Conservation (phyloP, 2,113 vertebrate species). For the Orthonyx spaldingii region DNA sequence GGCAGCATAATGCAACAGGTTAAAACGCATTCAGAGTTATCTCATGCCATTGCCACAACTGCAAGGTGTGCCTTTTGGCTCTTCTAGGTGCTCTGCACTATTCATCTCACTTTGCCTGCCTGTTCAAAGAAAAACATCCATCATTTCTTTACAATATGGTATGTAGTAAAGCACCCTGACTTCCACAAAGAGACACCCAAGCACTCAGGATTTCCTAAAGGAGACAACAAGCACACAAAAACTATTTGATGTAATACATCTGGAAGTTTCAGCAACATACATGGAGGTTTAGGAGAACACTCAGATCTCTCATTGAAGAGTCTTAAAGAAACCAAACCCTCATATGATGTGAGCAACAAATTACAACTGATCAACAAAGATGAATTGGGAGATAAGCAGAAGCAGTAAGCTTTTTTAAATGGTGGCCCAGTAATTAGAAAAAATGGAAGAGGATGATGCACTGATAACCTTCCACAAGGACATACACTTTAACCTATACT, state of each 20-base stretch:
- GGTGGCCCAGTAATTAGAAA: background rate
- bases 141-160: background rate
- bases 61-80: constrained; percentile 36
- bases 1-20: constrained; percentile 17
- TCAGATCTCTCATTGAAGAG: background rate
- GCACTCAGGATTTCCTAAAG: background rate
- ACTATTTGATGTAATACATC: background rate
- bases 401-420: background rate
- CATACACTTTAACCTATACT: background rate
- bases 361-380: background rate
- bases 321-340: background rate
- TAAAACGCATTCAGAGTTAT: constrained; percentile 24
- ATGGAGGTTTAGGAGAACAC: background rate
- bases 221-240: background rate
- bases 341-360: rapidly evolving
- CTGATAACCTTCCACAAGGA: background rate
- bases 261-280: background rate
- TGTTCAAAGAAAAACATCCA: background rate
- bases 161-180: background rate
- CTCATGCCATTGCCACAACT: background rate
- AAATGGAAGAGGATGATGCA: background rate
- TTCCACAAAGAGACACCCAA: background rate
- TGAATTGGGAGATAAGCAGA: background rate
- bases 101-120: background rate
- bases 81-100: background rate